A percentile compares a stretch with the other conserved stretches of the same genome.
Evolutionary conservation across 1,140 invertebrate species (phyloP).

Genomic region (Leptopilina clavipes): DNA sequence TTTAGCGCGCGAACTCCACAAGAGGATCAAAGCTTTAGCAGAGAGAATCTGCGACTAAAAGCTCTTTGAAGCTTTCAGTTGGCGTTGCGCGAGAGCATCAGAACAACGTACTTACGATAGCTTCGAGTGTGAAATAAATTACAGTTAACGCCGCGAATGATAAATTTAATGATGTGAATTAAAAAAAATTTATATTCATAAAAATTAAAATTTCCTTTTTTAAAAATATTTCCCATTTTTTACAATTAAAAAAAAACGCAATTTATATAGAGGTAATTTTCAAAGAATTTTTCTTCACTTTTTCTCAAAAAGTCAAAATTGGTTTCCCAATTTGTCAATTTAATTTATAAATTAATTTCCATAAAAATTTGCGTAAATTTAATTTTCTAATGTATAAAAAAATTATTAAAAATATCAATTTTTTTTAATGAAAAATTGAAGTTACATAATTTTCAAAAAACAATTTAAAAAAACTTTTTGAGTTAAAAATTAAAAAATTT

Average conservation of each 20-base stretch:
- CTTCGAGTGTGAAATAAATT: constrained; percentile 2
- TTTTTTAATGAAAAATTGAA: no score
- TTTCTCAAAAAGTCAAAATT: background rate
- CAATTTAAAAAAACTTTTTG: no score
- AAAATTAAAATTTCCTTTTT: no score
- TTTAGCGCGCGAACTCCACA: constrained; percentile 4
- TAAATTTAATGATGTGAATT: background rate
- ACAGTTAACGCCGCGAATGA: background rate
- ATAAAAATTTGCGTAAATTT: no score
- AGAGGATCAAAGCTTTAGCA: constrained; percentile 19
- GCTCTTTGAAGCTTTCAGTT: constrained; percentile 22
- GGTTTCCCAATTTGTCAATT: no score
- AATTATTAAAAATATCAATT: no score
- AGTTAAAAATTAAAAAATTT: no score
- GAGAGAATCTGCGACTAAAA: constrained; percentile 27
- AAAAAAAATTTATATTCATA: no score
- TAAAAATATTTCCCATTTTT: background rate
- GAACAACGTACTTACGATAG: constrained; percentile 6
- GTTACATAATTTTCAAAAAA: no score
- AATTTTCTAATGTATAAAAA: no score
- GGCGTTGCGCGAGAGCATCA: constrained; percentile 20
- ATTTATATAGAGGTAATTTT: background rate
- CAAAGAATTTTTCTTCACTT: background rate
- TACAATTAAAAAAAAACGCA: background rate
- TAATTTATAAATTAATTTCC: no score